Evolutionary conservation across 2,113 vertebrate species (phyloP), one percentile per base, ranked within the genome.

Genomic region (Aspiorhynchus laticeps): DNA sequence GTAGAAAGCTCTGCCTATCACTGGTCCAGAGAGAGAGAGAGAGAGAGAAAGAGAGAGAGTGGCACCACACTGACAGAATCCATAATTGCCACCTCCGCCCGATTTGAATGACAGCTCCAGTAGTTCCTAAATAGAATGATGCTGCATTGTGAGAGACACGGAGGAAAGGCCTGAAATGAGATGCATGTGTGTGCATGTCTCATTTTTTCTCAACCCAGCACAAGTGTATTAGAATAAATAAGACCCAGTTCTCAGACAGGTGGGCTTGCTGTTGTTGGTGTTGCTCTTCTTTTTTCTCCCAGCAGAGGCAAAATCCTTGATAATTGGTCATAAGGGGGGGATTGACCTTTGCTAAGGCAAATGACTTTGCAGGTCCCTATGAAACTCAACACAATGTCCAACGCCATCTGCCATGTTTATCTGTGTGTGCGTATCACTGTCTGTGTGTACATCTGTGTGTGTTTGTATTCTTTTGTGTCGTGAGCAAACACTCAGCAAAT

Each of bases 261-360:
- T 80, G 77, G 67, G 63, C 81, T 69, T 83, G 53, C 87, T 82
- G 80, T 69, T 83, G 90, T 90, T 90, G 77, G 84, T 85, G 80
- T 81, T 89, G 76, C 87, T 53, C 80, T 88, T n/a, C n/a, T 86
- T 85, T 90, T 87, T 15, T 48, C 80, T 88, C 87, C 86, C 91
- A 77, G 87, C 88, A 88, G 91, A 92, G 93, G 93, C 93, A 94
- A 94, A 94, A 93, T 94, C 92, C 93, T 93, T 91, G 93, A 94
- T 95, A 95, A 95, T 95, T 95, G 94, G 94, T 94, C 95, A 94
- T 93, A 93, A 92, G 94, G 94, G 93, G 84, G 91, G 89, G 90
- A 90, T 87, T 93, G 92, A 90, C 92, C 90, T 90, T 89, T 91
- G 89, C 90, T 91, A 89, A 92, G 92, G 91, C 91, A 92, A 88